These are phyloP conservation scores for Zaprionus davidi DNA, from an alignment of 1,140 invertebrate species.

Conservation along the genomic window DNA sequence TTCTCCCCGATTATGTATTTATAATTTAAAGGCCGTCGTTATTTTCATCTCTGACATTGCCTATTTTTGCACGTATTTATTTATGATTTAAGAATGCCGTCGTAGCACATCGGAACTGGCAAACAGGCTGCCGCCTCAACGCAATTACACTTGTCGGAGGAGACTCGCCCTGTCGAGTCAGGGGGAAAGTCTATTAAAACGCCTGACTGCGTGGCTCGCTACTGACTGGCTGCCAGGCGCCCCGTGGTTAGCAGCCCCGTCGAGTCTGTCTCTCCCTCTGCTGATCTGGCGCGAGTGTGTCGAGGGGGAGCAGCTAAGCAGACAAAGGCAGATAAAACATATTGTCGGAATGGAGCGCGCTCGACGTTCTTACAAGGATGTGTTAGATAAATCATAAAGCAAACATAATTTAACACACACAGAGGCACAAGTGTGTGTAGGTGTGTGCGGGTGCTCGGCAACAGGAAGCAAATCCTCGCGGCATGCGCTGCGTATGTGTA, in stretches of 20 bases:
- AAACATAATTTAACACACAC: conserved; percentile 74
- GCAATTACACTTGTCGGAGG: conserved; percentile 49
- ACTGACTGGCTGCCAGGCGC: conserved; percentile 19
- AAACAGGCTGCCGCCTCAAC: conserved; percentile 20
- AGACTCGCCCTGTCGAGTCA: conserved; percentile 3
- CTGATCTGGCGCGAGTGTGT: background rate
- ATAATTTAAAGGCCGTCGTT: conserved; percentile 11
- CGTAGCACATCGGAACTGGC: background rate
- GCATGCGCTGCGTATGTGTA: conserved; percentile 59
- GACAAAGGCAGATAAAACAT: conserved; percentile 60
- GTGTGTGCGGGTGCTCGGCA: conserved; percentile 14
- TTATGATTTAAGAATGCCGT: conserved; percentile 48
- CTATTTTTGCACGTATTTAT: conserved; percentile 43
- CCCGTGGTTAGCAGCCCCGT: conserved; percentile 36
- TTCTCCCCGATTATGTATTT: conserved; percentile 1
- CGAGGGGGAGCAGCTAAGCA: conserved; percentile 13
- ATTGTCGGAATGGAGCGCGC: conserved; percentile 42
- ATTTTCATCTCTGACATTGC: background rate
- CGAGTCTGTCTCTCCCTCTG: background rate
- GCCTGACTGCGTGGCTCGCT: conserved; percentile 31
- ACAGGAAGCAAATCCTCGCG: conserved; percentile 13
- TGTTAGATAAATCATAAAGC: conserved; percentile 71
- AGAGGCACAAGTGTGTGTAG: conserved; percentile 9
- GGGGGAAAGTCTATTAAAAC: conserved; percentile 58
- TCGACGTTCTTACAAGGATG: conserved; percentile 25